Evolutionary conservation across 2,113 vertebrate genomes (phyloP).

Genomic region (Petromus typicus): DNA sequence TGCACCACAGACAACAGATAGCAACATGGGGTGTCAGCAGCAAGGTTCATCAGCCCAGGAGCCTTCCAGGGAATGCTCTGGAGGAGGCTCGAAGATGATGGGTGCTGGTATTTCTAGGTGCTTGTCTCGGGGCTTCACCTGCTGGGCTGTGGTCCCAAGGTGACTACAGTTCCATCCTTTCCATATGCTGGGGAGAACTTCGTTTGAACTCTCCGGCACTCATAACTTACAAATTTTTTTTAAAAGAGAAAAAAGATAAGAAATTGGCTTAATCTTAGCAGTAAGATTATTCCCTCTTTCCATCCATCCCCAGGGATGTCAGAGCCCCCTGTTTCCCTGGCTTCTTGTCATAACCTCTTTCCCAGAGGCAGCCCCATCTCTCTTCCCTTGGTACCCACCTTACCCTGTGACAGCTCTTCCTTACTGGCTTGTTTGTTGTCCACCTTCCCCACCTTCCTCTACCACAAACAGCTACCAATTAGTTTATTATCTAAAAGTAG

Average conservation of each 20-base stretch:
- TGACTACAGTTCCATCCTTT: background rate
- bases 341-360: background rate
- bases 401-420: background rate
- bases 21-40: background rate
- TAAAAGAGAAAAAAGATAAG: background rate
- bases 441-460: background rate
- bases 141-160: background rate
- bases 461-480: background rate
- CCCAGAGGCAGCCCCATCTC: background rate
- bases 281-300: background rate
- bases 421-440: background rate
- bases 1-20: background rate
- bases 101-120: background rate
- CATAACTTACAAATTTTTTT: background rate
- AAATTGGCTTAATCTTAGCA: background rate
- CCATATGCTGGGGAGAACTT: background rate
- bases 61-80: background rate
- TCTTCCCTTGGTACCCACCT: background rate
- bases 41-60: background rate
- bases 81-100: too few species aligned
- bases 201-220: background rate
- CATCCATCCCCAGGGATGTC: too few species aligned
- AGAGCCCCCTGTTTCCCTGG: fast-evolving
- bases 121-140: background rate
- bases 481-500: background rate